Evolutionary conservation across 2,797 vertebrate genomes (phyloP), one percentile per base, ranked within the genome.

Genomic region (Lophius americanus): DNA sequence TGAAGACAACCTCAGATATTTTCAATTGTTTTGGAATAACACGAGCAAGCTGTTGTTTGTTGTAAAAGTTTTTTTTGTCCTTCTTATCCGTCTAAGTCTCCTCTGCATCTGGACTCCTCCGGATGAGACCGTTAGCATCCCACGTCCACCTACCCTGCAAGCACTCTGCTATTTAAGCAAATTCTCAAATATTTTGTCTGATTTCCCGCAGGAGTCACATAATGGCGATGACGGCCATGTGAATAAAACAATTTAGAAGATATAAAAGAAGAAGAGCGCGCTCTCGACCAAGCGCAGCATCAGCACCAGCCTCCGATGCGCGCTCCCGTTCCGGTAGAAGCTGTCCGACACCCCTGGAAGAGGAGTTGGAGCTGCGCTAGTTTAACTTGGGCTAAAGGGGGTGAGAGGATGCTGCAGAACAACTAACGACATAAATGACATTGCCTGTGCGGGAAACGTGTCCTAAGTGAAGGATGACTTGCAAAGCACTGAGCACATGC

Each of bases 281-380:
- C 82, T 87, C 92, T 87, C 92, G 92, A 81, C 68, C 67, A 70
- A 86, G 76, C 79, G 79, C 91, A 91, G 87, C 92, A 93, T 90
- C 92, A 91, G 91, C 87, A 88, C 75, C 84, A 88, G 73, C 72
- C 75, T 68, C 79, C 62, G 58, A 84, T 87, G 92, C 90, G 93
- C 92, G 92, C 88, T 68, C 91, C 87, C 92, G 92, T 83, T 76
- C 79, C 90, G 85, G 88, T 69, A 72, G 88, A 90, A 76, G 82
- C 87, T 87, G 82, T 83, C 85, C 88, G 80, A 86, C 76, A 92
- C 90, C 88, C 91, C 88, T 88, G 90, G 84, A 81, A 91, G 88
- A 89, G 91, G 88, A 93, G 92, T 92, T 93, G 92, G 82, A 90
- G 71, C 89, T 68, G 88, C 79, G 84, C 90, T 88, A 91, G 87